Conservation (phyloP, 2,888 invertebrate species). For the Ophion obscuratus region DNA sequence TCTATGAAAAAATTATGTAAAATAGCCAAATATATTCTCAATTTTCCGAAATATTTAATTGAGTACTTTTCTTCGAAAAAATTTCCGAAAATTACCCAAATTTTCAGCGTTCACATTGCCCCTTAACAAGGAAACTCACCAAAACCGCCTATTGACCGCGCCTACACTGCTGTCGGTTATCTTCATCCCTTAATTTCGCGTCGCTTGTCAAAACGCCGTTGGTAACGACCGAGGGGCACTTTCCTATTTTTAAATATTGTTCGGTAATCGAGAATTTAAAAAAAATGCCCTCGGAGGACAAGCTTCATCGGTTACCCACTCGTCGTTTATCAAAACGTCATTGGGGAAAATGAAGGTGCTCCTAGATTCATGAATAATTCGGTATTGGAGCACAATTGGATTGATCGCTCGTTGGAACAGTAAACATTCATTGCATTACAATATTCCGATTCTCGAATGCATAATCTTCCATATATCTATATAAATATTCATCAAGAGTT, state of each 20-base stretch:
- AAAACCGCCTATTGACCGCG: not conserved
- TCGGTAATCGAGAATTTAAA: not conserved
- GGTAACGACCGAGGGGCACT: not conserved
- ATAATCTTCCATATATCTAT: not conserved
- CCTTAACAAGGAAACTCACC: not conserved
- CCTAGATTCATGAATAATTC: not conserved
- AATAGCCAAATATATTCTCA: too few relatives aligned
- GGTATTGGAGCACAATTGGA: not conserved
- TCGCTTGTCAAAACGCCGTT: not conserved
- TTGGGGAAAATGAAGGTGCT: too few relatives aligned
- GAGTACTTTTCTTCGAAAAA: too few relatives aligned
- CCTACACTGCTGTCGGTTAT: not conserved
- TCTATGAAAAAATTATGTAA: too few relatives aligned
- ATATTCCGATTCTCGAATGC: conserved; percentile 1
- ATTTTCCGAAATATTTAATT: too few relatives aligned
- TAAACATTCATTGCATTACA: conserved; percentile 3
- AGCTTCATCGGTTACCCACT: not conserved
- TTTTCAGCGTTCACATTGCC: too few relatives aligned
- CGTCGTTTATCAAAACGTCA: not conserved
- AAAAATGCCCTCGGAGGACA: not conserved
- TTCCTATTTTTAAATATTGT: not conserved
- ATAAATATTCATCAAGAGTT: not conserved
- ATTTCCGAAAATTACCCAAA: too few relatives aligned
- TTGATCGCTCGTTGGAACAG: not conserved
- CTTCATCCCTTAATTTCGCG: not conserved